A percentile compares a stretch with the other conserved stretches of the same genome.
phyloP scores from a whole-genome alignment of 2,888 invertebrate species.

The Blomia tropicalis region DNA sequence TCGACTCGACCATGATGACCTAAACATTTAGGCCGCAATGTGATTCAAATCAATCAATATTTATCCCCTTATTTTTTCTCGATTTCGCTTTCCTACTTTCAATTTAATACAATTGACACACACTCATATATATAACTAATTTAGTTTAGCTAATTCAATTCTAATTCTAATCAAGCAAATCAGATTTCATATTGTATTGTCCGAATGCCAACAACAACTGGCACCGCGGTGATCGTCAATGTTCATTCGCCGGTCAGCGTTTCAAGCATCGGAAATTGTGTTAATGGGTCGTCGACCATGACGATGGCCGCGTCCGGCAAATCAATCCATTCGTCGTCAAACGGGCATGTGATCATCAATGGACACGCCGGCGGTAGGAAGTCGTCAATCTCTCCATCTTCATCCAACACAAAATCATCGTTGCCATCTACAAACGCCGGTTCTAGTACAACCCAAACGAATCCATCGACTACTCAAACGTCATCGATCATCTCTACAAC shows the following conservation, averaged over 20 bases:
- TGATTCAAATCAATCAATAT: neutral
- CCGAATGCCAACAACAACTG: neutral
- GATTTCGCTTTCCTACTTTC: neutral
- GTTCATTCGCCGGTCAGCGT: neutral
- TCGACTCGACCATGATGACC: slow-evolving; percentile 6
- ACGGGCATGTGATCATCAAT: neutral
- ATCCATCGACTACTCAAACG: neutral
- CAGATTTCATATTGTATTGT: neutral
- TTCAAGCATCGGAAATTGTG: neutral
- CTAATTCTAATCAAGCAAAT: no score
- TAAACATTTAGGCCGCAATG: neutral
- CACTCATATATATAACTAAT: no score
- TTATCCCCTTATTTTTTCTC: neutral
- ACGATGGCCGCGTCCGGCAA: neutral
- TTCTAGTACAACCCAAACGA: neutral
- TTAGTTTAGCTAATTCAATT: no score
- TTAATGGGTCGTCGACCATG: neutral
- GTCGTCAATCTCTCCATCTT: neutral
- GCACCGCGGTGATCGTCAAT: neutral
- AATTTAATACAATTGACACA: neutral
- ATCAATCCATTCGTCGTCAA: neutral
- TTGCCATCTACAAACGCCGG: neutral
- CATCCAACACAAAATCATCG: no score
- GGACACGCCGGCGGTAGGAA: neutral
- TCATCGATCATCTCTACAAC: neutral